These are phyloP conservation scores for Salvelinus fontinalis DNA, from an alignment of 2,113 vertebrate species.

Conservation along the genomic window DNA sequence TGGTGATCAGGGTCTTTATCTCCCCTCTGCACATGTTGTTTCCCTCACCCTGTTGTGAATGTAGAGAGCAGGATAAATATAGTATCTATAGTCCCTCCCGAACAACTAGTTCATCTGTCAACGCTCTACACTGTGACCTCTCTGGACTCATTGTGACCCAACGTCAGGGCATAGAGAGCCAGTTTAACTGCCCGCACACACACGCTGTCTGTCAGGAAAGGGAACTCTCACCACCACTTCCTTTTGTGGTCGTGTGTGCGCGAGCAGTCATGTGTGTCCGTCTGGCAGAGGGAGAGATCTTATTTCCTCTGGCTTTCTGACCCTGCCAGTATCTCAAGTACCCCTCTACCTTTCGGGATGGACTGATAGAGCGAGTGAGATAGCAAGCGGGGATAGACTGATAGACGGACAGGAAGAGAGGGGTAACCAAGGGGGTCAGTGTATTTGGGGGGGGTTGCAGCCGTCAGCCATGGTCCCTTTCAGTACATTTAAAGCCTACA, in stretches of 20 bases:
- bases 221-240: slow-evolving; percentile 20
- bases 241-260: background rate
- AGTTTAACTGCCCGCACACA: background rate
- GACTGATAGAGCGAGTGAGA: background rate
- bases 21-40: background rate
- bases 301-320: background rate
- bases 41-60: background rate
- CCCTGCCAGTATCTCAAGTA: background rate
- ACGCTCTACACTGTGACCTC: background rate
- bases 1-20: background rate
- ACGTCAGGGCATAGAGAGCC: background rate
- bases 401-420: background rate
- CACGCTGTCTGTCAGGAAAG: background rate
- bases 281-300: slow-evolving; percentile 4
- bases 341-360: background rate
- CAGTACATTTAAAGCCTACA: slow-evolving; percentile 57
- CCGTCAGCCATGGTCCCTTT: slow-evolving; percentile 57
- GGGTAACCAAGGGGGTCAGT: slow-evolving; percentile 4
- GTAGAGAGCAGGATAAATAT: slow-evolving; percentile 15
- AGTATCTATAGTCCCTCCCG: background rate
- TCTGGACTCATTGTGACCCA: too few relatives aligned
- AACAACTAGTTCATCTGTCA: slow-evolving; percentile 2
- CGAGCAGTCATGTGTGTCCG: background rate
- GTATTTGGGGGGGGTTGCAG: background rate
- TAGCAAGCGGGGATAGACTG: background rate